These are phyloP conservation scores for Timema podura DNA, from an alignment of 2,888 invertebrate species.

Conservation along the genomic window DNA sequence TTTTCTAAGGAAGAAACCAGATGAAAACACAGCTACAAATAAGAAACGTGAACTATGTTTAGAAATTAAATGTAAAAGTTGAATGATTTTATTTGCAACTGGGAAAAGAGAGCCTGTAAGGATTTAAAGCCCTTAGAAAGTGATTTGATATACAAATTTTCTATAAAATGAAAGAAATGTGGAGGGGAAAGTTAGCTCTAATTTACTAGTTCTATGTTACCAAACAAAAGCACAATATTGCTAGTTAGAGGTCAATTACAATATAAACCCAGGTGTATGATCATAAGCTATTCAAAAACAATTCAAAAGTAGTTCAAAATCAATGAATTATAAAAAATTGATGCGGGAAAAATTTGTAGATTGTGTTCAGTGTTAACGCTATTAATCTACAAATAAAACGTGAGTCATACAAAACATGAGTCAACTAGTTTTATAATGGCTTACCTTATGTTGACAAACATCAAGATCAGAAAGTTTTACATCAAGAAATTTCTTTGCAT, in stretches of 20 bases:
- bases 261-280: conserved; percentile 14
- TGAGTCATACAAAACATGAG: too few relatives aligned
- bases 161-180: background rate
- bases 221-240: background rate
- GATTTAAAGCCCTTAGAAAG: background rate
- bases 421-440: conserved; percentile 1
- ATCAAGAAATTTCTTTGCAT: conserved; percentile 56
- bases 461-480: conserved; percentile 56
- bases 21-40: too few relatives aligned
- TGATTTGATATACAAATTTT: background rate
- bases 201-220: too few relatives aligned
- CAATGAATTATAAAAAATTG: too few relatives aligned
- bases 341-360: too few relatives aligned
- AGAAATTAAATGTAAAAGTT: background rate
- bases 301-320: too few relatives aligned
- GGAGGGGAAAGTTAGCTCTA: too few relatives aligned
- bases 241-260: conserved; percentile 5
- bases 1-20: too few relatives aligned
- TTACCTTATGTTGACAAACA: conserved; percentile 59
- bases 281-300: too few relatives aligned
- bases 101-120: background rate
- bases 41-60: conserved; percentile 13
- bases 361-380: too few relatives aligned
- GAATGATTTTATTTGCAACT: conserved; percentile 5
- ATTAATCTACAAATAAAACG: too few relatives aligned